These are phyloP conservation scores for Protonibea diacanthus DNA, from an alignment of 2,797 vertebrate genomes.

Conservation along the genomic window DNA sequence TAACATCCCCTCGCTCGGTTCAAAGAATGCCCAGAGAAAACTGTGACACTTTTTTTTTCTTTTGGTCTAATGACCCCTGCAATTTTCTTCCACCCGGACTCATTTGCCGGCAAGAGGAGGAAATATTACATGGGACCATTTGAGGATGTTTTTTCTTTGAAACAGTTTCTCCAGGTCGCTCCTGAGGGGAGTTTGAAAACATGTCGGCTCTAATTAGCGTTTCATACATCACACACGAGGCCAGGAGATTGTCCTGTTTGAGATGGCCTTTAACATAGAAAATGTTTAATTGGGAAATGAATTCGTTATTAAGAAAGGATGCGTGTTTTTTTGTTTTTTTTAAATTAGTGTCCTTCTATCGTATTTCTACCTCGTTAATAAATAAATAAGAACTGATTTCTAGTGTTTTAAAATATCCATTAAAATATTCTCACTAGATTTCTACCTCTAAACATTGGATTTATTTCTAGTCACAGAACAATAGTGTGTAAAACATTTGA, in stretches of 20 bases:
- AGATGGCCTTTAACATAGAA: background rate
- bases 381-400: background rate
- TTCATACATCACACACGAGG: slow-evolving; percentile 52
- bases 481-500: background rate
- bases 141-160: slow-evolving; percentile 77
- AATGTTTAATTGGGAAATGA: background rate
- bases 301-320: background rate
- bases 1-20: slow-evolving; percentile 79
- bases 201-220: slow-evolving; percentile 79
- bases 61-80: slow-evolving; percentile 76
- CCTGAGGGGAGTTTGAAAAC: slow-evolving; percentile 79
- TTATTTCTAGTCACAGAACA: background rate
- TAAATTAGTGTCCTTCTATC: background rate
- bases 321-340: too few species aligned
- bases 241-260: slow-evolving; percentile 1
- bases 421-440: background rate
- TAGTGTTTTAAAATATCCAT: background rate
- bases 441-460: background rate
- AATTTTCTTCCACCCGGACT: slow-evolving; percentile 77
- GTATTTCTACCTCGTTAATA: background rate
- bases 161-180: slow-evolving; percentile 73
- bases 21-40: slow-evolving; percentile 78
- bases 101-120: slow-evolving; percentile 74
- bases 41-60: slow-evolving; percentile 61
- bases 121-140: slow-evolving; percentile 76